Evolutionary conservation across 2,113 vertebrate genomes (phyloP).

Genomic region (Probosciger aterrimus): DNA sequence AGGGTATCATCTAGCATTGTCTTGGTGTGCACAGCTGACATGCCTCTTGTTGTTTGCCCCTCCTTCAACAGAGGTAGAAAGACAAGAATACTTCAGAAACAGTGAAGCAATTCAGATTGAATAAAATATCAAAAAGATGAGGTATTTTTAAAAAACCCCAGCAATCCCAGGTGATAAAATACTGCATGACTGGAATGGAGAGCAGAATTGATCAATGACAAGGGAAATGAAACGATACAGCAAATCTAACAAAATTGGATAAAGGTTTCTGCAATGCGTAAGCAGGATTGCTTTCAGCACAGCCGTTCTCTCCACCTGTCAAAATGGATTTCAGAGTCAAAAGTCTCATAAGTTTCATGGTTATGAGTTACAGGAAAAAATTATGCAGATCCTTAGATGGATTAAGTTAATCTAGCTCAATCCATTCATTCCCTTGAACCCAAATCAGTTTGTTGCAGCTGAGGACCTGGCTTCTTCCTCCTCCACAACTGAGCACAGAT

Average conservation of each 20-base stretch:
- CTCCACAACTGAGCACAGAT: not conserved
- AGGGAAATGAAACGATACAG: not conserved
- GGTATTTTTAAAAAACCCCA: not conserved
- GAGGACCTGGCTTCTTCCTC: not conserved
- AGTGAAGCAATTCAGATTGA: not conserved
- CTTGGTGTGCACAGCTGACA: not conserved
- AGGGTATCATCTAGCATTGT: not conserved
- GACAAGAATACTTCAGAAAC: not conserved
- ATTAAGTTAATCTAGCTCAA: not conserved
- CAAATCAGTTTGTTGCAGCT: not conserved
- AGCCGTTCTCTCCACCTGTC: not conserved
- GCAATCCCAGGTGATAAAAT: not conserved
- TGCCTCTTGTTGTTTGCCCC: not conserved
- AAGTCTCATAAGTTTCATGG: not conserved
- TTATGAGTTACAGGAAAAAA: not conserved
- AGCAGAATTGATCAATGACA: not conserved
- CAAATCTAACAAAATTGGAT: not conserved
- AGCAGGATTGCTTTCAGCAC: not conserved
- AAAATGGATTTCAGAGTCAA: not conserved
- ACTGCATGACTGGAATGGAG: not conserved
- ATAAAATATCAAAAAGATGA: not conserved
- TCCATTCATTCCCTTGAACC: not conserved
- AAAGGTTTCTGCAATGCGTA: not conserved
- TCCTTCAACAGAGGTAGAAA: not conserved
- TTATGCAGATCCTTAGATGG: not conserved